Percentiles rank a stretch among this genome's conserved stretches.
phyloP scores from a whole-genome alignment of 2,888 invertebrate genomes.

The Eupithecia subumbrata region DNA sequence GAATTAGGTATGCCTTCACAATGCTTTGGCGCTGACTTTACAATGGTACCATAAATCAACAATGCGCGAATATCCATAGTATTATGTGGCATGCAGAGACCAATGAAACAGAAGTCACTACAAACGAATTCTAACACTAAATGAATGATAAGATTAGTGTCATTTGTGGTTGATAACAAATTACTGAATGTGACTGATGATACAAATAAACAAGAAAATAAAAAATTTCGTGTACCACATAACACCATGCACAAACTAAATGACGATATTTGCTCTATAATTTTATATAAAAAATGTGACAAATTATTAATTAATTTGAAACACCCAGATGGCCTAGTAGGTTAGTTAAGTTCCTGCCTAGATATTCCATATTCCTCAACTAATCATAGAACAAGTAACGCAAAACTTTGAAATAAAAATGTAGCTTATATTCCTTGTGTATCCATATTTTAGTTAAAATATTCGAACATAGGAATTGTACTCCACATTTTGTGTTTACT shows the following conservation, averaged over 20 bases:
- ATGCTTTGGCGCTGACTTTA: slow-evolving; percentile 75
- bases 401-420: slow-evolving; percentile 33
- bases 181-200: slow-evolving; percentile 44
- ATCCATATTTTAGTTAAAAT: slow-evolving; percentile 31
- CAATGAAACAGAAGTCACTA: slow-evolving; percentile 53
- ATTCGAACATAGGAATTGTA: slow-evolving; percentile 42
- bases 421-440: slow-evolving; percentile 38
- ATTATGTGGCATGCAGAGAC: slow-evolving; percentile 80
- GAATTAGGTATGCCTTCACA: slow-evolving; percentile 64
- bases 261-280: slow-evolving; percentile 53
- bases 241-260: slow-evolving; percentile 75
- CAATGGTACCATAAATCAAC: slow-evolving; percentile 72
- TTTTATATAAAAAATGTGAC: not conserved
- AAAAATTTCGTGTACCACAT: slow-evolving; percentile 72
- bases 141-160: slow-evolving; percentile 46
- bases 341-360: not conserved
- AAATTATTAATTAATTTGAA: not conserved
- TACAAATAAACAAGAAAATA: slow-evolving; percentile 46
- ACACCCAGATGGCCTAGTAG: not conserved
- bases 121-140: slow-evolving; percentile 46
- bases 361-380: not conserved
- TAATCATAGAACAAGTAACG: slow-evolving; percentile 53
- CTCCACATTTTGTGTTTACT: slow-evolving; percentile 44
- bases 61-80: slow-evolving; percentile 74
- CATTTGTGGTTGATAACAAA: slow-evolving; percentile 46